These are phyloP conservation scores for Tetanocera ferruginea DNA, from an alignment of 2,888 invertebrate species.

Conservation along the genomic window DNA sequence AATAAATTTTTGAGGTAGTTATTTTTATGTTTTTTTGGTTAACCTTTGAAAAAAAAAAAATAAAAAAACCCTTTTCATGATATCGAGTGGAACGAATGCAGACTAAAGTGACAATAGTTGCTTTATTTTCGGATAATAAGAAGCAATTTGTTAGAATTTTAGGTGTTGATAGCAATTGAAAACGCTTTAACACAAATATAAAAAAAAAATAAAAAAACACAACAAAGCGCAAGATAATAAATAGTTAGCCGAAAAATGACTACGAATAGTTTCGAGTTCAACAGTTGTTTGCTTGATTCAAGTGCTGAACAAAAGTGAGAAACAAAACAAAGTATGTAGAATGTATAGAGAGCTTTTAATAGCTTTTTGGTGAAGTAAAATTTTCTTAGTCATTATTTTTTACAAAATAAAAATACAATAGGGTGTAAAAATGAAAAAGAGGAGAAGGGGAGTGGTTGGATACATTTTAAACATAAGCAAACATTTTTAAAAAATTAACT, in stretches of 20 bases:
- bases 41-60: slow-evolving; percentile 17
- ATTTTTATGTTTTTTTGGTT: slow-evolving; percentile 14
- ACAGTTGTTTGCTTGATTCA: too few relatives aligned
- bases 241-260: too few relatives aligned
- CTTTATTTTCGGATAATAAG: slow-evolving; percentile 42
- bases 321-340: neutral
- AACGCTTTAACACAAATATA: slow-evolving; percentile 10
- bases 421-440: neutral
- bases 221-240: neutral
- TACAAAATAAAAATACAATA: neutral
- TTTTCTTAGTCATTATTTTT: neutral
- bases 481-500: too few relatives aligned
- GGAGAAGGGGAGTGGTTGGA: too few relatives aligned
- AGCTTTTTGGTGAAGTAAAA: too few relatives aligned
- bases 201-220: slow-evolving; percentile 37
- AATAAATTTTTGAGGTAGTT: slow-evolving; percentile 58
- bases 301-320: neutral
- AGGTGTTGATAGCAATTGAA: neutral
- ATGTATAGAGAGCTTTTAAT: neutral
- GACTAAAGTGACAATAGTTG: slow-evolving; percentile 48
- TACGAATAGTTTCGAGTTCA: too few relatives aligned
- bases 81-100: slow-evolving; percentile 38
- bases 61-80: slow-evolving; percentile 48
- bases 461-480: too few relatives aligned
- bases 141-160: neutral